phyloP scores from a whole-genome alignment of 2,888 invertebrate species.

The Hypsopygia costalis region DNA sequence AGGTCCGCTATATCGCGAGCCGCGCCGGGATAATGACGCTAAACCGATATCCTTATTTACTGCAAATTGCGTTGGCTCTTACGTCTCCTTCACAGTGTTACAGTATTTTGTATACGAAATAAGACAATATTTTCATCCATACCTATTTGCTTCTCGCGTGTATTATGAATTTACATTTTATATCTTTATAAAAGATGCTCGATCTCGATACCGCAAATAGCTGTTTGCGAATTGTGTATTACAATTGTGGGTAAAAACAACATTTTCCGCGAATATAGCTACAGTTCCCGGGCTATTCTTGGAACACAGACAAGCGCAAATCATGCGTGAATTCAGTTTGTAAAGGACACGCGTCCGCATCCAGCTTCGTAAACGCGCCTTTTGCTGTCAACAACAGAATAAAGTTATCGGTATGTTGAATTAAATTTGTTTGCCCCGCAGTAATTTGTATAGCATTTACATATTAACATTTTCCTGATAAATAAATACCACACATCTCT shows the following conservation, averaged over 20 bases:
- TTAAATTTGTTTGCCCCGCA: not conserved
- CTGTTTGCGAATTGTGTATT: too few species aligned
- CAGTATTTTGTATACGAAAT: not conserved
- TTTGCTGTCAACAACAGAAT: conserved; percentile 27
- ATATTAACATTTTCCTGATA: too few species aligned
- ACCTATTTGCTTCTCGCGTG: too few species aligned
- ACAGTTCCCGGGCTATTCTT: not conserved
- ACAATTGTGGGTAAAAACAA: not conserved
- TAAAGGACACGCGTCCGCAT: conserved; percentile 29
- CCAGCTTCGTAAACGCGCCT: conserved; percentile 30
- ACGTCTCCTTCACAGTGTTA: conserved; percentile 24
- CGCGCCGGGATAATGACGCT: conserved; percentile 62
- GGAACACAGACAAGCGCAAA: conserved; percentile 21
- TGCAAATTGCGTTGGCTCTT: conserved; percentile 65
- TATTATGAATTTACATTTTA: too few species aligned
- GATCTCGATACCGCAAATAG: too few species aligned
- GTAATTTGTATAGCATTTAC: too few species aligned
- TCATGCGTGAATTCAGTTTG: conserved; percentile 41
- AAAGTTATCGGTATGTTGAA: conserved; percentile 7
- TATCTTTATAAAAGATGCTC: conserved; percentile 1
- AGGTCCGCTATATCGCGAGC: conserved; percentile 12
- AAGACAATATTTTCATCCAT: not conserved
- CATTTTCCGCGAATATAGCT: not conserved
- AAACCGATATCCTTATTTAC: conserved; percentile 77
- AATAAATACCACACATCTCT: too few species aligned